phyloP scores from a whole-genome alignment of 2,888 invertebrate genomes.

The Platycheirus albimanus region DNA sequence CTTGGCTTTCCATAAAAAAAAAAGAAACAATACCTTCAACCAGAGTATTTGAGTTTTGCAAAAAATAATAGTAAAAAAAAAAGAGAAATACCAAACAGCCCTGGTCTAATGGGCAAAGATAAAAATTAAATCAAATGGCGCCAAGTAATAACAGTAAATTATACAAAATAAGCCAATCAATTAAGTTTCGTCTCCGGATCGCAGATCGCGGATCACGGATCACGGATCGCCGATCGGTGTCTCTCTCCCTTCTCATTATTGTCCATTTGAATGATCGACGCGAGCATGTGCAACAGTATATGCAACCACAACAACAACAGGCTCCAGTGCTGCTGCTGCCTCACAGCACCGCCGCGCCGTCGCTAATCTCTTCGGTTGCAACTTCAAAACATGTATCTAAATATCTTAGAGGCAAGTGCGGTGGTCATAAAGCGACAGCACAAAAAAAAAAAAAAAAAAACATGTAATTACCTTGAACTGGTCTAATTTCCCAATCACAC shows the following conservation, averaged over 20 bases:
- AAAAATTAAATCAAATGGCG: constrained; percentile 72
- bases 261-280: constrained; percentile 60
- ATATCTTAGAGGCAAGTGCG: constrained; percentile 14
- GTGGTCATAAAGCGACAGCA: constrained; percentile 35
- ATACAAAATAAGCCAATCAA: constrained; percentile 74
- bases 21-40: constrained; percentile 40
- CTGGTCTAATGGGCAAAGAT: constrained; percentile 36
- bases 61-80: background rate
- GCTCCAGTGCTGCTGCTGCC: constrained; percentile 2
- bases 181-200: constrained; percentile 67
- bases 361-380: too few relatives aligned
- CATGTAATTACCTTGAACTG: constrained; percentile 73
- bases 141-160: constrained; percentile 74
- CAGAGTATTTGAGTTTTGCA: constrained; percentile 4
- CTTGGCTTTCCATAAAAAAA: constrained; percentile 26
- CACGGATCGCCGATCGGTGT: too few relatives aligned
- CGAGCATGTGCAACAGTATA: constrained; percentile 30
- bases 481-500: constrained; percentile 74
- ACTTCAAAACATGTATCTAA: background rate
- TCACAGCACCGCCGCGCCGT: too few relatives aligned
- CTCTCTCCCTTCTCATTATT: constrained; percentile 52
- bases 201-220: too few relatives aligned
- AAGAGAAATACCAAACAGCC: background rate
- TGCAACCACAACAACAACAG: constrained; percentile 5
- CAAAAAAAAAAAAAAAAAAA: constrained; percentile 42